phyloP scores from a whole-genome alignment of 2,888 invertebrate species.

The Miltochrista miniata region DNA sequence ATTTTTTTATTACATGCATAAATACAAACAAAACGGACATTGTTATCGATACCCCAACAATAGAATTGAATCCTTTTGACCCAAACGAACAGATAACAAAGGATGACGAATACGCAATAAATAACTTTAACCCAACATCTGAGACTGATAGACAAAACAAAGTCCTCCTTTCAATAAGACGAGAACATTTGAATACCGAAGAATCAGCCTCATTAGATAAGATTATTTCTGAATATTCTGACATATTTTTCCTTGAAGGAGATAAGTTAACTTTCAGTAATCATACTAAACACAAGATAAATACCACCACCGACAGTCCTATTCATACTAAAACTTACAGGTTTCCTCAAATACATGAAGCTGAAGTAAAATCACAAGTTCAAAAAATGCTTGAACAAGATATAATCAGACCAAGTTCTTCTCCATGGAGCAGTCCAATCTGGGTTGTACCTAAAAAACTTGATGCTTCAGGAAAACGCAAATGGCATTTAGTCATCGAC shows the following conservation, averaged over 20 bases:
- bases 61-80: too few species aligned
- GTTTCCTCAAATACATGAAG: constrained; percentile 37
- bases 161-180: background rate
- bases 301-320: constrained; percentile 6
- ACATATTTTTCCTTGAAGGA: constrained; percentile 4
- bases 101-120: too few species aligned
- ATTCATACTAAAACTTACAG: constrained; percentile 30
- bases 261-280: constrained; percentile 4
- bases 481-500: constrained; percentile 10
- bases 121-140: too few species aligned
- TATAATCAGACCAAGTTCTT: constrained; percentile 6
- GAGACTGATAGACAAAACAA: constrained; percentile 6
- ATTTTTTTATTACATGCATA: too few species aligned
- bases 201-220: constrained; percentile 2
- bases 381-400: constrained; percentile 12
- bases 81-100: too few species aligned
- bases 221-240: background rate
- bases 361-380: constrained; percentile 38
- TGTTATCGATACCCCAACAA: too few species aligned
- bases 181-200: constrained; percentile 7
- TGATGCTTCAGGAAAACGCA: constrained; percentile 8
- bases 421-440: too few species aligned
- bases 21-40: too few species aligned
- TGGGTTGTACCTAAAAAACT: constrained; percentile 6
- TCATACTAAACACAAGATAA: constrained; percentile 8